Conservation (phyloP, 2,797 vertebrate genomes). For the Dryobates pubescens region DNA sequence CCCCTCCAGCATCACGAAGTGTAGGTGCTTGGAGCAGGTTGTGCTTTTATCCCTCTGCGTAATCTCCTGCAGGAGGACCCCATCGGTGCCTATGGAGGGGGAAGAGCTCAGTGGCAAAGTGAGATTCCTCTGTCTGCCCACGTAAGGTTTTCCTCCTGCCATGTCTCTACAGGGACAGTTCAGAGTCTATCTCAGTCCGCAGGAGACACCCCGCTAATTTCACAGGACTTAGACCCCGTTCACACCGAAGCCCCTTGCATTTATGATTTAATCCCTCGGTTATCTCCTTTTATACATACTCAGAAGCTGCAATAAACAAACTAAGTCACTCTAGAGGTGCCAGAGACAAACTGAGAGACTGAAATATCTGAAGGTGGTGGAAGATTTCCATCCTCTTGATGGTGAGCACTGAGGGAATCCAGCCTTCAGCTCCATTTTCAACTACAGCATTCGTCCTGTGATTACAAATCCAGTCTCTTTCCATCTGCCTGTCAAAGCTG, state of each 20-base stretch:
- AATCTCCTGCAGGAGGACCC: background rate
- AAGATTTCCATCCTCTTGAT: background rate
- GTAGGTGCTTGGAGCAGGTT: background rate
- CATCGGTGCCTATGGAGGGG: fast-evolving
- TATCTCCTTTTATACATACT: background rate
- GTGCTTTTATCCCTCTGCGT: background rate
- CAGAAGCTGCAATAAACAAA: background rate
- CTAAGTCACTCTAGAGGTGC: background rate
- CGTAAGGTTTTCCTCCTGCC: background rate
- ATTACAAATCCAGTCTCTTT: background rate
- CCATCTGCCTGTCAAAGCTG: background rate
- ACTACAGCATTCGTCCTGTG: background rate
- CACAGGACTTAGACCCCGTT: fast-evolving
- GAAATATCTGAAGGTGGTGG: background rate
- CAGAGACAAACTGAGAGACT: background rate
- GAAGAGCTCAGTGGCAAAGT: background rate
- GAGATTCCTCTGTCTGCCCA: background rate
- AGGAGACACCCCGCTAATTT: background rate
- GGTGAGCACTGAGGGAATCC: background rate
- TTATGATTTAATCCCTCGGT: background rate
- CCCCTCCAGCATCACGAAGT: background rate
- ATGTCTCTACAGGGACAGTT: background rate
- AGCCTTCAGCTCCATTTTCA: background rate
- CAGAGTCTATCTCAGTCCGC: background rate
- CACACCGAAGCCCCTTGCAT: background rate